Evolutionary conservation across 2,797 vertebrate genomes (phyloP).

Genomic region (Enteromius argenteus): DNA sequence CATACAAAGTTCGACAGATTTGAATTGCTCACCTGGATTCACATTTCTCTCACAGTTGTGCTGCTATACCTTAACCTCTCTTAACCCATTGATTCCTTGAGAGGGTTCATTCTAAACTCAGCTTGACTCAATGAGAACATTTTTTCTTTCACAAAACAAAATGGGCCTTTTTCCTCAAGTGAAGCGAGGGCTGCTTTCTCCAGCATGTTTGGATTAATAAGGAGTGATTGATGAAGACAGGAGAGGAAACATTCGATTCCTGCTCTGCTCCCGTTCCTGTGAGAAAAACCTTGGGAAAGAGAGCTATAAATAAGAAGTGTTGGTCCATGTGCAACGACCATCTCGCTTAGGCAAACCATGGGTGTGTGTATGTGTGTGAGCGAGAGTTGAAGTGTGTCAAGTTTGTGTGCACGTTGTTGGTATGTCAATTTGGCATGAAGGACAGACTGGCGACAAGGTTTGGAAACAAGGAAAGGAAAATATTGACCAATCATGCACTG

Average conservation of each 20-base stretch:
- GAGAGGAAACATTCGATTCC: constrained; percentile 77
- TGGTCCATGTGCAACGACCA: constrained; percentile 55
- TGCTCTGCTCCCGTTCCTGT: constrained; percentile 76
- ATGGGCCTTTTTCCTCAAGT: constrained; percentile 49
- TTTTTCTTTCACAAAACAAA: constrained; percentile 60
- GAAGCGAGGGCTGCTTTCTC: constrained; percentile 48
- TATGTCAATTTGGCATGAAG: constrained; percentile 50
- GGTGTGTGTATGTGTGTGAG: constrained; percentile 20
- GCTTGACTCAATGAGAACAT: constrained; percentile 41
- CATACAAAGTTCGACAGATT: neutral
- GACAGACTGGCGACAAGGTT: constrained; percentile 49
- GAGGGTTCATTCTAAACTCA: constrained; percentile 43
- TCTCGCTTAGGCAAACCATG: constrained; percentile 57
- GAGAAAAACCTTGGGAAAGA: constrained; percentile 78
- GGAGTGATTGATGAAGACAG: constrained; percentile 75
- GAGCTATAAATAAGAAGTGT: constrained; percentile 78
- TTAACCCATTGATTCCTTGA: constrained; percentile 30
- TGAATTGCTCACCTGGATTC: constrained; percentile 1
- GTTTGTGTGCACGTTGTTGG: constrained; percentile 36
- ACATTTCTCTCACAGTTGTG: neutral
- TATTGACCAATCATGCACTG: constrained; percentile 50
- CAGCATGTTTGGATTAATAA: constrained; percentile 71
- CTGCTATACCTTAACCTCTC: constrained; percentile 25
- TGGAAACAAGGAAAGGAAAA: constrained; percentile 59
- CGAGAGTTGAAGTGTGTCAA: constrained; percentile 24